Evolutionary conservation across 1,140 invertebrate genomes (phyloP).

Genomic region (Euura saliciscinereae): DNA sequence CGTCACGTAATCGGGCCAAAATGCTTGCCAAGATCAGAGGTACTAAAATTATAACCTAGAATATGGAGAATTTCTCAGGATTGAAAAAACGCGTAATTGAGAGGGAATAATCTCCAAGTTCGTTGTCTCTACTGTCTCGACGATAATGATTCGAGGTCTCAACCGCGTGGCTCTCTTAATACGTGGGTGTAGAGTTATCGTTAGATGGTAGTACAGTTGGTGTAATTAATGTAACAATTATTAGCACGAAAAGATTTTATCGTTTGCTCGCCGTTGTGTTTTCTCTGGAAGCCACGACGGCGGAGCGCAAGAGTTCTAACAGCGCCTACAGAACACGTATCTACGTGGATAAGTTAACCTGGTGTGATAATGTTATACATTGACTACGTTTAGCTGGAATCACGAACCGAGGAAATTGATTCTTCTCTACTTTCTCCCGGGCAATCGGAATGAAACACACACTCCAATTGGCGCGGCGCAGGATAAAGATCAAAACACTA

Average conservation of each 20-base stretch:
- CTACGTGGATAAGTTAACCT: not conserved
- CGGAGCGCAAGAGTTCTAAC: not conserved
- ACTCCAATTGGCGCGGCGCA: not conserved
- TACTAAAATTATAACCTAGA: too few relatives aligned
- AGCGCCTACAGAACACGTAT: not conserved
- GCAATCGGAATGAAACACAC: conserved; percentile 1
- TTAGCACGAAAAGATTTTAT: conserved; percentile 44
- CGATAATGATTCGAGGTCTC: not conserved
- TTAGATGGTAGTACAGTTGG: conserved; percentile 27
- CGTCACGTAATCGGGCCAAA: too few relatives aligned
- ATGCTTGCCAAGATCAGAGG: too few relatives aligned
- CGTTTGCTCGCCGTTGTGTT: conserved; percentile 32
- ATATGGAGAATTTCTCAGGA: not conserved
- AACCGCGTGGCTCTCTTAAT: conserved; percentile 13
- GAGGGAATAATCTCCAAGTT: not conserved
- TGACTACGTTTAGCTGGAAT: conserved; percentile 5
- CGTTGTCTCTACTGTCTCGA: not conserved
- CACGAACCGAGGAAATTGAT: conserved; percentile 35
- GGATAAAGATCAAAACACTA: not conserved
- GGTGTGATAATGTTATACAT: not conserved
- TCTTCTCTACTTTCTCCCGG: conserved; percentile 28
- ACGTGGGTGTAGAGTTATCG: conserved; percentile 30
- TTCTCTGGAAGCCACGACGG: conserved; percentile 22
- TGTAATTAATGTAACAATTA: conserved; percentile 44
- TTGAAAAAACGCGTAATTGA: not conserved